Conservation (phyloP, 2,888 invertebrate genomes). For the Parnassius orleans region DNA sequence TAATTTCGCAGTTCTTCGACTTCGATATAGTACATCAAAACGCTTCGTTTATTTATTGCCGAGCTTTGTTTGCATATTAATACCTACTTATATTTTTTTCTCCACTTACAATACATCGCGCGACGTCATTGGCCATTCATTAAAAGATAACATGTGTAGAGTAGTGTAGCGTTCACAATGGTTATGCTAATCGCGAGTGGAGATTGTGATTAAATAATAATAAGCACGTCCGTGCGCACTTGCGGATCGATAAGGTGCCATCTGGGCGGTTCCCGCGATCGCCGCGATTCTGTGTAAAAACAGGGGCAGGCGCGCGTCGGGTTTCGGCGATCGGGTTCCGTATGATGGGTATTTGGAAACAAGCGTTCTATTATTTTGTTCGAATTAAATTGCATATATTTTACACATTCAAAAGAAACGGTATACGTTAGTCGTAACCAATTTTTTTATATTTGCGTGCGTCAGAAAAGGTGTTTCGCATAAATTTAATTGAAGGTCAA, state of each 20-base stretch:
- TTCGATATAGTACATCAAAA: too few species aligned
- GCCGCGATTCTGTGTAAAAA: not conserved
- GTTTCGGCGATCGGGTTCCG: not conserved
- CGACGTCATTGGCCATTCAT: conserved; percentile 56
- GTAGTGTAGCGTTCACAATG: conserved; percentile 49
- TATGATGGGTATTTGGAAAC: not conserved
- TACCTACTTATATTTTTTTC: not conserved
- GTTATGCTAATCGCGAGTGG: conserved; percentile 69
- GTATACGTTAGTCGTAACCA: too few species aligned
- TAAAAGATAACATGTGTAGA: conserved; percentile 55
- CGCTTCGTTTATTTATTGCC: not conserved
- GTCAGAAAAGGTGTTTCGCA: too few species aligned
- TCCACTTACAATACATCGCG: not conserved
- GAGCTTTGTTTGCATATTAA: too few species aligned
- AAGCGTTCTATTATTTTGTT: too few species aligned
- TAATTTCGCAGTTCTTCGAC: too few species aligned
- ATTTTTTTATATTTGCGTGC: too few species aligned
- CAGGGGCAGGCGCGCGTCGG: conserved; percentile 16
- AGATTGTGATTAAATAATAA: conserved; percentile 72
- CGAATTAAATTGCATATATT: too few species aligned
- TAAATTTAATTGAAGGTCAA: too few species aligned
- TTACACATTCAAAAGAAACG: too few species aligned
- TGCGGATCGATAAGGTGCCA: conserved; percentile 62
- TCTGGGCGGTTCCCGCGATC: conserved; percentile 60
- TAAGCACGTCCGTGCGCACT: conserved; percentile 42